Evolutionary conservation across 2,113 vertebrate species (phyloP).

Genomic region (Rhinoptilus africanus): DNA sequence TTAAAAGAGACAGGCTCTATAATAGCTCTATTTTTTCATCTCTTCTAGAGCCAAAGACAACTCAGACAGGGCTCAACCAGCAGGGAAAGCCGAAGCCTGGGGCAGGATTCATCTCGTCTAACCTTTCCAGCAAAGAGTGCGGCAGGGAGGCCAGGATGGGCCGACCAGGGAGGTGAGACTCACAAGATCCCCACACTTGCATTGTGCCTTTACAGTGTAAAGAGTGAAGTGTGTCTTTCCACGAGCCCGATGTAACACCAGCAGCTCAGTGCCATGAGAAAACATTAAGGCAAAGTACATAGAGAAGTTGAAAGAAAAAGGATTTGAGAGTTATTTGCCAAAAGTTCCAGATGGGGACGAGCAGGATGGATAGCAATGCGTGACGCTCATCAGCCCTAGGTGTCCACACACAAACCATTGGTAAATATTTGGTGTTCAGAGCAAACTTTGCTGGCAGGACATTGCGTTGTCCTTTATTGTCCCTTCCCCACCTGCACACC

Average conservation of each 20-base stretch:
- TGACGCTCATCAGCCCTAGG: background rate
- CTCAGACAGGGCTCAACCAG: background rate
- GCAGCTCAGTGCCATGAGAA: background rate
- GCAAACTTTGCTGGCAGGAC: background rate
- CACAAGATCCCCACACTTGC: background rate
- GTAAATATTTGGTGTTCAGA: background rate
- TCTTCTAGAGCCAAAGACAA: background rate
- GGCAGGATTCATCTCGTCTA: background rate
- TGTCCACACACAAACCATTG: fast-evolving
- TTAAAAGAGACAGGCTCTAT: background rate
- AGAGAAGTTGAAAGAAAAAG: background rate
- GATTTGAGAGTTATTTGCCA: background rate
- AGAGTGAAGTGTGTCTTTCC: background rate
- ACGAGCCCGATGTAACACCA: background rate
- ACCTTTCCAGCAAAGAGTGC: background rate
- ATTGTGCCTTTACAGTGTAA: background rate
- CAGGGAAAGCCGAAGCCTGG: background rate
- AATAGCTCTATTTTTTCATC: background rate
- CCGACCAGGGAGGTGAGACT: background rate
- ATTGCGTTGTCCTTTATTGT: background rate
- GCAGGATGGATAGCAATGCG: background rate
- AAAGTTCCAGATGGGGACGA: background rate
- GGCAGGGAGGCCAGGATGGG: background rate
- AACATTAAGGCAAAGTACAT: background rate
- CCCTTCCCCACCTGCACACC: background rate